Evolutionary conservation across 2,113 vertebrate genomes (phyloP).

Genomic region (Seriola rivoliana): DNA sequence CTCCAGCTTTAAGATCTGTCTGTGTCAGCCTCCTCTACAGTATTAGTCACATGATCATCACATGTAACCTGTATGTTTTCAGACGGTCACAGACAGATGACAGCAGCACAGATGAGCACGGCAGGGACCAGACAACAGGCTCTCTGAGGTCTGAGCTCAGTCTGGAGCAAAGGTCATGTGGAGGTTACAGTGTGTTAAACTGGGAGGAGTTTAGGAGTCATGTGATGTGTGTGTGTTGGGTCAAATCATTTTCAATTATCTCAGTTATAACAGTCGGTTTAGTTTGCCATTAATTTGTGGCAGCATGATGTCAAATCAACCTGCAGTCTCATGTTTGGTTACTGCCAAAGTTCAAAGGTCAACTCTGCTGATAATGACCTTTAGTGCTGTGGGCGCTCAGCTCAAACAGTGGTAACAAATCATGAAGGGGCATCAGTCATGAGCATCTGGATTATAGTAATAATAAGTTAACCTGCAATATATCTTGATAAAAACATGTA

Average conservation of each 20-base stretch:
- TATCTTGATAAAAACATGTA: no score
- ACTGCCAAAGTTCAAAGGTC: background rate
- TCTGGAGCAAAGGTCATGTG: conserved; percentile 1
- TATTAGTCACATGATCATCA: no score
- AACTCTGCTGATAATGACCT: background rate
- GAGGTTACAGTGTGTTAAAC: conserved; percentile 20
- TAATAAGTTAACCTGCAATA: background rate
- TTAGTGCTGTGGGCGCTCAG: background rate
- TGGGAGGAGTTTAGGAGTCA: background rate
- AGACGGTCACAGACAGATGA: no score
- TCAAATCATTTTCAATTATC: conserved; percentile 39
- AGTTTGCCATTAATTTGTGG: background rate
- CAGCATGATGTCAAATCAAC: background rate
- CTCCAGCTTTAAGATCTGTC: no score
- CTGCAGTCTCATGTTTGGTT: background rate
- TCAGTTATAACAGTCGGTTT: background rate
- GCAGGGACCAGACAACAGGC: background rate
- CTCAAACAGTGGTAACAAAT: background rate
- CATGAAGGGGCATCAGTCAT: background rate
- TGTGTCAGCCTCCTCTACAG: no score
- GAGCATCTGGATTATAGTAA: background rate
- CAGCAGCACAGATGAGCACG: no score
- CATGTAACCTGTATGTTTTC: no score
- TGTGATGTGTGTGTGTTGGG: background rate
- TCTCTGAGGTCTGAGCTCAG: background rate